Percentiles rank a stretch among this genome's conserved stretches.
Evolutionary conservation across 2,888 invertebrate genomes (phyloP).

Genomic region (Liopterus haemorrhoidalis): DNA sequence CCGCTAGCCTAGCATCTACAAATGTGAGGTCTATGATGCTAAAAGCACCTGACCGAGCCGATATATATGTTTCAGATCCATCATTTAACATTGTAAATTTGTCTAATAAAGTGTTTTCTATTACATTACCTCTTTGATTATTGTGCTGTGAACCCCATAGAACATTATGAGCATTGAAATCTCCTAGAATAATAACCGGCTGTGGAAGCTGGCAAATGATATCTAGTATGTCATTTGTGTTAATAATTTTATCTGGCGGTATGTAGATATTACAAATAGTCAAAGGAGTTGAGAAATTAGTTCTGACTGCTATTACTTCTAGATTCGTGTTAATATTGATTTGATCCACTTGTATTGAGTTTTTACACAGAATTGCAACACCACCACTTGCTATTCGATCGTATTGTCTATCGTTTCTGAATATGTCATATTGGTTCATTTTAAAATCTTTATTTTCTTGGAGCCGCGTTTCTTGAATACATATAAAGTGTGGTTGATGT

Average conservation of each 20-base stretch:
- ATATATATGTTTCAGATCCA: neutral
- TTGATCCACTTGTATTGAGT: neutral
- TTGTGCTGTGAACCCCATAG: conserved; percentile 1
- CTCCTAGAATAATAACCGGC: neutral
- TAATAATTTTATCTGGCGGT: neutral
- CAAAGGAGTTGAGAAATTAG: neutral
- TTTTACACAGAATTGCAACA: neutral
- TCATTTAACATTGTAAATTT: neutral
- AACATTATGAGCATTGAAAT: neutral
- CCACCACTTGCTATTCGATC: conserved; percentile 4
- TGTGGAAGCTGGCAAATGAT: neutral
- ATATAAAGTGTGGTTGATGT: conserved; percentile 4
- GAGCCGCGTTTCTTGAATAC: conserved; percentile 1
- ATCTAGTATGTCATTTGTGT: neutral
- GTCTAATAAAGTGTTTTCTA: neutral
- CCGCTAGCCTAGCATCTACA: neutral
- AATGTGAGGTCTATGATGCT: conserved; percentile 1
- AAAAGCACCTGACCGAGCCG: neutral
- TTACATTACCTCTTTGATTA: neutral
- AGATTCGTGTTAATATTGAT: neutral
- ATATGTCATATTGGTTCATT: conserved; percentile 3
- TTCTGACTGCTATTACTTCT: neutral
- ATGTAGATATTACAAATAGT: neutral
- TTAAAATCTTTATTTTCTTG: conserved; percentile 1
- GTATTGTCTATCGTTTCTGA: conserved; percentile 1